Evolutionary conservation across 2,888 invertebrate species (phyloP).

Genomic region (Apoda limacodes): DNA sequence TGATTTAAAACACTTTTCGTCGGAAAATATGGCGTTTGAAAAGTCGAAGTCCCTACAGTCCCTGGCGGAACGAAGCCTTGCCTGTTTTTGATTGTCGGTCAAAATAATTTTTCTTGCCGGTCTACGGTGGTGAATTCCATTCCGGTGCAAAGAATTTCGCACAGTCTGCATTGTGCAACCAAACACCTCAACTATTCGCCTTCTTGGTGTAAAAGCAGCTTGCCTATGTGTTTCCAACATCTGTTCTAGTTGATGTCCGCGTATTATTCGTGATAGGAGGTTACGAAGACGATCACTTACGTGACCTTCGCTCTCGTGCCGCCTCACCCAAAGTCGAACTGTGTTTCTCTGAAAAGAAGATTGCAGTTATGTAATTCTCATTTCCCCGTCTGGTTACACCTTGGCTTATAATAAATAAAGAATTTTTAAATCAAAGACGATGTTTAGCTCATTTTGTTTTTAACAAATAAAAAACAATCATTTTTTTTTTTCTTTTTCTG

Average conservation of each 20-base stretch:
- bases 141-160: neutral
- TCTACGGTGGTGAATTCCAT: constrained; percentile 2
- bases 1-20: constrained; percentile 4
- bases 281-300: neutral
- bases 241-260: neutral
- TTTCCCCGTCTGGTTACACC: too few relatives aligned
- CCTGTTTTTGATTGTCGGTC: constrained; percentile 9
- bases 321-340: constrained; percentile 2
- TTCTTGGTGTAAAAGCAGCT: constrained; percentile 6
- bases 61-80: constrained; percentile 15
- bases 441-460: too few relatives aligned
- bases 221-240: neutral
- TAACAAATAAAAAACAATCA: too few relatives aligned
- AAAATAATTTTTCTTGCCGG: constrained; percentile 9
- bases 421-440: too few relatives aligned
- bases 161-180: constrained; percentile 6
- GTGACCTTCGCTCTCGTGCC: constrained; percentile 4
- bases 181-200: constrained; percentile 3
- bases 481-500: too few relatives aligned
- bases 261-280: too few relatives aligned
- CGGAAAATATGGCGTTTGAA: constrained; percentile 6
- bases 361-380: too few relatives aligned
- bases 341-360: constrained; percentile 5
- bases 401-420: too few relatives aligned
- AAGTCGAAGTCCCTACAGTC: constrained; percentile 13